These are phyloP conservation scores for Temnothorax longispinosus DNA, from an alignment of 1,140 invertebrate genomes.

Conservation along the genomic window DNA sequence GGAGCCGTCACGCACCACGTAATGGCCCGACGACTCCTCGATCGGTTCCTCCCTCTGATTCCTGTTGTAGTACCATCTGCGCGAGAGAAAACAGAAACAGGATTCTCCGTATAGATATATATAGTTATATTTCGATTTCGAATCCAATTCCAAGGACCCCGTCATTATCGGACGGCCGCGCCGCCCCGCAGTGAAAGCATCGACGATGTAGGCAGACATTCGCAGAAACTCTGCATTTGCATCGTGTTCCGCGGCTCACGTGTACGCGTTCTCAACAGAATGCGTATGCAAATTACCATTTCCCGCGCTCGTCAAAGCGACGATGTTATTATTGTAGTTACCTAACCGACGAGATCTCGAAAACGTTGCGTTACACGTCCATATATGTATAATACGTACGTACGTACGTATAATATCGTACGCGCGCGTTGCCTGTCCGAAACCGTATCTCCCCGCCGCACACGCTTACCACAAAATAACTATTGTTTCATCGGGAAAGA, in stretches of 20 bases:
- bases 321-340: conserved; percentile 51
- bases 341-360: conserved; percentile 43
- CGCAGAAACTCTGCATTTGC: conserved; percentile 25
- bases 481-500: conserved; percentile 70
- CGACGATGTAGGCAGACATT: background rate
- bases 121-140: background rate
- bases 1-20: conserved; percentile 85
- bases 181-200: background rate
- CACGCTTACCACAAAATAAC: conserved; percentile 72
- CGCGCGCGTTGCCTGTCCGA: conserved; percentile 1
- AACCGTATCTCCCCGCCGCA: conserved; percentile 66
- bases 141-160: background rate
- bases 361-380: conserved; percentile 12
- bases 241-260: background rate
- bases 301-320: conserved; percentile 52
- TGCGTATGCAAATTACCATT: conserved; percentile 54
- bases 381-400: background rate
- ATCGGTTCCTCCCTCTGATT: conserved; percentile 85
- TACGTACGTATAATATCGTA: no score
- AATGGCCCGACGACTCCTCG: conserved; percentile 84
- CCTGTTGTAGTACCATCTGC: conserved; percentile 85
- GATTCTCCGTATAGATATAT: background rate
- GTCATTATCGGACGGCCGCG: background rate
- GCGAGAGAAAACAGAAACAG: background rate
- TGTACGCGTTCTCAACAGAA: conserved; percentile 12